Base-by-base conservation (phyloP, 2,797 vertebrate genomes). In the Gymnodraco acuticeps region DNA sequence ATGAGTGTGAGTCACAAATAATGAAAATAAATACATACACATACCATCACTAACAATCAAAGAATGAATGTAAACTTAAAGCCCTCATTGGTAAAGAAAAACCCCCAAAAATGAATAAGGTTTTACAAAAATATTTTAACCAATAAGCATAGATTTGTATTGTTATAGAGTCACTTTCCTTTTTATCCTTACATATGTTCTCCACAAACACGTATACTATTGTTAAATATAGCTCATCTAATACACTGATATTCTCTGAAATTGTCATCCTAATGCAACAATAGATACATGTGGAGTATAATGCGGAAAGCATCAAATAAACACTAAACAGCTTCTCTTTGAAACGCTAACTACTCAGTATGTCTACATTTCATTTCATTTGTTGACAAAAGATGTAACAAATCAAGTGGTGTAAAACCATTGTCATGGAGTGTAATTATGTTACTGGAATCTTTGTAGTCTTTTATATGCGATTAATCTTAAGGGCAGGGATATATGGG, bases 401-500 rank as follows among this genome's bases (percentile, higher is more conserved):
- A 45, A 80, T 60, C 27, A 67, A 12, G 33, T 12, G 10, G n/a
- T 63, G 61, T 69, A 64, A 70, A 70, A 19, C 1, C 7, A 48
- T 70, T 75, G 70, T 23, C 2, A 45, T 45, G 5, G 3, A 52
- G 41, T 68, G 59, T 78, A 77, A 73, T 70, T n/a, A 78, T 67
- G 68, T 81, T 73, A 79, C 53, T 23, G 59, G 73, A 80, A 73
- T 73, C 50, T 80, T 85, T 76, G 42, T 53, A 58, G 58, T 64
- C 20, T 75, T 41, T 61, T 64, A 42, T 68, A 73, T 51, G 51
- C 50, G 73, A 82, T 85, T 89, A 81, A 81, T 88, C 74, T 89
- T 72, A 54, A 33, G 73, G 38, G 69, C 64, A 46, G 61, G 76
- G 83, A 84, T 81, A 80, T 82, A 77, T 53, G 67, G 75, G 86